Evolutionary conservation across 2,113 vertebrate species (phyloP), one percentile per base, ranked within the genome.

Genomic region (Corynorhinus townsendii): DNA sequence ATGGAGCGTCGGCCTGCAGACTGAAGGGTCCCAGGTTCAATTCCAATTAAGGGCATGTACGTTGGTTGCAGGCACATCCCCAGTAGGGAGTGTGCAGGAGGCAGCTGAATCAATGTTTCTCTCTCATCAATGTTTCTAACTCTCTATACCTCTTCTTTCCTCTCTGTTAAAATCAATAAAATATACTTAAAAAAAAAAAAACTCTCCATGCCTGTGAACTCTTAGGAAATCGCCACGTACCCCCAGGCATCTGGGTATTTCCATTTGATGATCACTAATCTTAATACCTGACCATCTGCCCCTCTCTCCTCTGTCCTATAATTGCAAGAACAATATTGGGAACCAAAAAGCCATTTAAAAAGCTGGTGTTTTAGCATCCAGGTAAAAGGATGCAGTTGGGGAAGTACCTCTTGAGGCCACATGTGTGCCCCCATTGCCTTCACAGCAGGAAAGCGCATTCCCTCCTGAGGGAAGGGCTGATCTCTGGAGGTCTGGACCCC

Each of bases 341-440:
- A 72, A 86, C 35, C 20, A 35, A 33, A 38, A 72, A 40, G 64
- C 43, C 22, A 1, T 40, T 76, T 22, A 40, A 83, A 83, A 54
- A 90, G 68, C 35, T 38, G 11, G 40, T 2, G 49, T 52, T 62
- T 79, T 2, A 28, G 35, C 69, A 64, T 38, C 28, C 22, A 5
- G n/a, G 22, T 62, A 14, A 28, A 49, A 84, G 19, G 85, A 30
- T 24, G 2, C 88, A 35, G 76, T 22, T 28, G 86, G 56, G 84
- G 38, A 10, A 2, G 73, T 47, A 45, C 40, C 19, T 28, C n/a
- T 9, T 4, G 30, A 1, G 35, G 69, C 35, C 7, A 7, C 0
- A 1, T 1, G 5, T 17, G 38, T 11, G 2, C 19, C 16, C 24
- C 20, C 56, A 1, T 3, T 3, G 5, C 8, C 24, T 22, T 30